Evolutionary conservation across 2,113 vertebrate species (phyloP).

Genomic region (Labrus mixtus): DNA sequence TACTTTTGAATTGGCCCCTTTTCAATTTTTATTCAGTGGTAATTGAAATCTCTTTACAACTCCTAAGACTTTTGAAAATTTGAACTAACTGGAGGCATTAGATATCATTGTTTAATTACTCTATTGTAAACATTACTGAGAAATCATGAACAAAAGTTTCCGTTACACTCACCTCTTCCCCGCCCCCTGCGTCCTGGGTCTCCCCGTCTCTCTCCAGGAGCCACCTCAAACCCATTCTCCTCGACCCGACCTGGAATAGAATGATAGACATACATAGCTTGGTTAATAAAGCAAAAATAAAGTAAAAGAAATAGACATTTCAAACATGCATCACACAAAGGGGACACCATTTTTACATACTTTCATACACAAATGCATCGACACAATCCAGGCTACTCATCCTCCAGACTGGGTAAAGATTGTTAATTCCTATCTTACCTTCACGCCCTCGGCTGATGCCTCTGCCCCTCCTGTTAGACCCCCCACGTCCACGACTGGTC

Average conservation of each 20-base stretch:
- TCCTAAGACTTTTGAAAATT: background rate
- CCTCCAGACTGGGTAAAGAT: background rate
- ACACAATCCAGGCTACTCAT: background rate
- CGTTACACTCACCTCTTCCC: conserved; percentile 85
- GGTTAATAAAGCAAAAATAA: background rate
- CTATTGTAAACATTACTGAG: background rate
- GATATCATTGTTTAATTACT: background rate
- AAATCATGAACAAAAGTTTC: background rate
- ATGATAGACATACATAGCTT: background rate
- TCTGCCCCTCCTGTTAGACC: conserved; percentile 88
- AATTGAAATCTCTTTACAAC: background rate
- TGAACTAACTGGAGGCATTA: background rate
- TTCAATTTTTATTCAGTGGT: background rate
- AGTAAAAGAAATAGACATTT: background rate
- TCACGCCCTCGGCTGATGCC: conserved; percentile 89
- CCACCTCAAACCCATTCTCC: conserved; percentile 93
- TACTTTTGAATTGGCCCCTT: background rate
- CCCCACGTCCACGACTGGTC: conserved; percentile 88
- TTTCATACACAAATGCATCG: background rate
- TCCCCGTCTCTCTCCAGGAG: conserved; percentile 87
- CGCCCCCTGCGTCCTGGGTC: conserved; percentile 91
- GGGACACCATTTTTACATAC: too few species aligned
- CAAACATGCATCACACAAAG: background rate
- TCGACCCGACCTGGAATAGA: conserved; percentile 87
- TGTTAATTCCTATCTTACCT: conserved; percentile 74